phyloP scores from a whole-genome alignment of 2,113 vertebrate genomes.

The Phrynosoma platyrhinos region DNA sequence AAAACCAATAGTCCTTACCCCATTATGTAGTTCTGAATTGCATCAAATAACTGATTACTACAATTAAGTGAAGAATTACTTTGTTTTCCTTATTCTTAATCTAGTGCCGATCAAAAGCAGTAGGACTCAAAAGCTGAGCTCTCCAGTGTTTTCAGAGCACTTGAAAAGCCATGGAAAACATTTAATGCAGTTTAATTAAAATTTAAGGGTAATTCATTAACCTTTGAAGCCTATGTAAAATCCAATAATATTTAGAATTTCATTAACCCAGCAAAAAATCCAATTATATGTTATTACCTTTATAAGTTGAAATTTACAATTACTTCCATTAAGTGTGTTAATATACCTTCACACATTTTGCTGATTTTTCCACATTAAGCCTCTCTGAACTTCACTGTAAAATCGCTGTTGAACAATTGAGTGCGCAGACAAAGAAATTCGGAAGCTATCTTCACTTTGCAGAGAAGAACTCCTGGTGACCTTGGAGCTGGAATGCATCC shows the following conservation, averaged over 20 bases:
- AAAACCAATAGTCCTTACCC: background rate
- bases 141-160: constrained; percentile 10
- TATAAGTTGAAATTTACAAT: constrained; percentile 27
- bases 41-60: background rate
- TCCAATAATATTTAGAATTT: background rate
- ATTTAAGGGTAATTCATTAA: constrained; percentile 37
- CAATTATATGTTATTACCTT: constrained; percentile 48
- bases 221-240: constrained; percentile 22
- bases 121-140: background rate
- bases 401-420: too few relatives aligned
- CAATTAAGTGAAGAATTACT: background rate
- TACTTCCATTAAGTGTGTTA: constrained; percentile 1
- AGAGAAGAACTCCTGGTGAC: too few relatives aligned
- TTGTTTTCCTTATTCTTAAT: background rate
- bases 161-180: constrained; percentile 12
- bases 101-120: background rate
- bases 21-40: background rate
- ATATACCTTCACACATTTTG: rapidly evolving
- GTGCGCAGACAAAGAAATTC: too few relatives aligned
- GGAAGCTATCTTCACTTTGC: too few relatives aligned
- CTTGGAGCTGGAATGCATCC: too few relatives aligned
- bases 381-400: background rate
- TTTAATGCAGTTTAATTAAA: constrained; percentile 24
- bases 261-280: constrained; percentile 34
- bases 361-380: background rate